Conservation (phyloP, 2,797 vertebrate species). For the Tiaroga cobitis region DNA sequence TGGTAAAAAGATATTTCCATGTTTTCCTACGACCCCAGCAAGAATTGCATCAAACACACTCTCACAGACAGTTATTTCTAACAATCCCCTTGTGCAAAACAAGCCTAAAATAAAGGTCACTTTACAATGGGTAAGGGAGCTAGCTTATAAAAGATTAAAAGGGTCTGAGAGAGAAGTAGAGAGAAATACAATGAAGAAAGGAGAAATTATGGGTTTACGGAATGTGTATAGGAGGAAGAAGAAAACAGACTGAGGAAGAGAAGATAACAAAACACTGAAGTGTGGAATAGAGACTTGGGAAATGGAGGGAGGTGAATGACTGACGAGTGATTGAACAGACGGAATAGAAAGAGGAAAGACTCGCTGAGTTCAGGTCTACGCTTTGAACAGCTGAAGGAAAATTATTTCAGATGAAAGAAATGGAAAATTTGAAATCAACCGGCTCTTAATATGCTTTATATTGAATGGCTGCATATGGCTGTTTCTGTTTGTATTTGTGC, state of each 20-base stretch:
- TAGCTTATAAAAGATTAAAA: constrained; percentile 50
- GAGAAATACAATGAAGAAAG: constrained; percentile 1
- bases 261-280: background rate
- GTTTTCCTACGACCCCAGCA: background rate
- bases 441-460: constrained; percentile 7
- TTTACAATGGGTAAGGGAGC: constrained; percentile 21
- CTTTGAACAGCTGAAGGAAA: background rate
- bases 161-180: constrained; percentile 4
- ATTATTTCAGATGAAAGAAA: constrained; percentile 38
- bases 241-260: constrained; percentile 12
- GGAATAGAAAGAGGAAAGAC: constrained; percentile 10
- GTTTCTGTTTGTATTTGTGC: background rate
- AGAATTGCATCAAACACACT: constrained; percentile 19
- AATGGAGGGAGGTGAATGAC: constrained; percentile 15
- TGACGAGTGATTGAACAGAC: constrained; percentile 16
- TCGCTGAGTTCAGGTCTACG: background rate
- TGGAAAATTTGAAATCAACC: constrained; percentile 16
- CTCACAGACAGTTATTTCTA: constrained; percentile 8
- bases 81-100: constrained; percentile 33
- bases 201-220: background rate
- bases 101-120: constrained; percentile 57
- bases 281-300: background rate
- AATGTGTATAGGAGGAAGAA: background rate
- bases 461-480: background rate
- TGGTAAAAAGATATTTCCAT: constrained; percentile 1